phyloP scores from a whole-genome alignment of 2,113 vertebrate genomes.

The Cebus imitator region DNA sequence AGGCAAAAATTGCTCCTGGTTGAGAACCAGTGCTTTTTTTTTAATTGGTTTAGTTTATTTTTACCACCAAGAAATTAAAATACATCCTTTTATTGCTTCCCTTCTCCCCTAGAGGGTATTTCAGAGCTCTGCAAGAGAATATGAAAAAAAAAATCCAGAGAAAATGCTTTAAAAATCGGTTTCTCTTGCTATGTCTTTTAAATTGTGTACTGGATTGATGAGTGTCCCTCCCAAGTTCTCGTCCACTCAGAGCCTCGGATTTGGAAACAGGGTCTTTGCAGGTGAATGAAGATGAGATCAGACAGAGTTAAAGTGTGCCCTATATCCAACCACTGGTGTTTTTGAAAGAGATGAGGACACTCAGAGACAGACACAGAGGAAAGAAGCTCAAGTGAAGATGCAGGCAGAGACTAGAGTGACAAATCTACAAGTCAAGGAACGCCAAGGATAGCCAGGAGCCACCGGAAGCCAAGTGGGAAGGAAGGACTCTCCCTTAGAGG shows the following conservation, averaged over 20 bases:
- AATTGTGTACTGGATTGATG: neutral
- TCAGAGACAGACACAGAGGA: neutral
- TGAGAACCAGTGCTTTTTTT: neutral
- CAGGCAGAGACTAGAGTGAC: neutral
- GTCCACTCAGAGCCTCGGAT: neutral
- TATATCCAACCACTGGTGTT: neutral
- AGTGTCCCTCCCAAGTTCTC: neutral
- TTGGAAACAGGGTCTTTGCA: neutral
- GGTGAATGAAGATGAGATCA: neutral
- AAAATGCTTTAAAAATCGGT: neutral
- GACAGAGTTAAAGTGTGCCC: neutral
- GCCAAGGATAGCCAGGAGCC: neutral
- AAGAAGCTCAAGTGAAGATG: neutral
- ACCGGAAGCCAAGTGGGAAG: neutral
- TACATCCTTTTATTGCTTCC: neutral
- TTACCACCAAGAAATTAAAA: neutral
- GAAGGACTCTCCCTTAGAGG: neutral
- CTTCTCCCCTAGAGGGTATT: neutral
- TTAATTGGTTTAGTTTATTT: neutral
- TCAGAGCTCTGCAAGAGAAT: constrained; percentile 2
- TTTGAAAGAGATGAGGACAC: neutral
- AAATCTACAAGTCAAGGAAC: neutral
- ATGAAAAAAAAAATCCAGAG: neutral
- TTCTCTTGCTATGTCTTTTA: neutral
- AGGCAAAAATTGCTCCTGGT: neutral